Percentiles rank a stretch among this genome's conserved stretches.
Evolutionary conservation across 2,797 vertebrate species (phyloP).

Genomic region (Pantherophis alleghaniensis): DNA sequence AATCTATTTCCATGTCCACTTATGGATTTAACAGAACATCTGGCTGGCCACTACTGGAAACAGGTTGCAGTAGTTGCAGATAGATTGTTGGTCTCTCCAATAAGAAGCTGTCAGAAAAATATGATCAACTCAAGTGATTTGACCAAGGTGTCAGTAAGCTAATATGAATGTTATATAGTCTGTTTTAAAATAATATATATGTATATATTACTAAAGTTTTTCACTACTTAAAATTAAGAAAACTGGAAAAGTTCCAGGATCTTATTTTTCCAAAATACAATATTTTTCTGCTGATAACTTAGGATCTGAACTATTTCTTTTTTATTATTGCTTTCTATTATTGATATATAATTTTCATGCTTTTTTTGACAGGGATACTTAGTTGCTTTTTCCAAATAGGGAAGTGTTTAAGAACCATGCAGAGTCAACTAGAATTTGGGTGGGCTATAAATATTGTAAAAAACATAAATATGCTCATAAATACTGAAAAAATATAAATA

Average conservation of each 20-base stretch:
- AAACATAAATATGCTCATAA: background rate
- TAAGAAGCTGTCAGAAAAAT: background rate
- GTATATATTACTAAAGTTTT: background rate
- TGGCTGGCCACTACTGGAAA: background rate
- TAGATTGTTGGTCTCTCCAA: background rate
- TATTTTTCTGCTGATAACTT: background rate
- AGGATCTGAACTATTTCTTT: background rate
- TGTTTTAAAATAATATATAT: background rate
- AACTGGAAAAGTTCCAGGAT: background rate
- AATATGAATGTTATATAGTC: background rate
- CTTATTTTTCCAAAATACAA: background rate
- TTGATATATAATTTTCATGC: background rate
- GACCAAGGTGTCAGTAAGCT: background rate
- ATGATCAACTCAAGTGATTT: background rate
- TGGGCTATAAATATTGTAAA: background rate
- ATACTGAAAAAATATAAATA: background rate
- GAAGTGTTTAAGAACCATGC: background rate
- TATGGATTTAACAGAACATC: background rate
- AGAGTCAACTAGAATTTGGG: background rate
- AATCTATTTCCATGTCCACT: background rate
- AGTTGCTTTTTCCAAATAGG: background rate
- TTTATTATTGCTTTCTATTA: background rate
- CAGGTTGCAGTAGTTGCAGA: background rate
- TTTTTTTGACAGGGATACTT: background rate
- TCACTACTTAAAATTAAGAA: background rate